phyloP scores from a whole-genome alignment of 2,113 vertebrate species.

The Sorex araneus region DNA sequence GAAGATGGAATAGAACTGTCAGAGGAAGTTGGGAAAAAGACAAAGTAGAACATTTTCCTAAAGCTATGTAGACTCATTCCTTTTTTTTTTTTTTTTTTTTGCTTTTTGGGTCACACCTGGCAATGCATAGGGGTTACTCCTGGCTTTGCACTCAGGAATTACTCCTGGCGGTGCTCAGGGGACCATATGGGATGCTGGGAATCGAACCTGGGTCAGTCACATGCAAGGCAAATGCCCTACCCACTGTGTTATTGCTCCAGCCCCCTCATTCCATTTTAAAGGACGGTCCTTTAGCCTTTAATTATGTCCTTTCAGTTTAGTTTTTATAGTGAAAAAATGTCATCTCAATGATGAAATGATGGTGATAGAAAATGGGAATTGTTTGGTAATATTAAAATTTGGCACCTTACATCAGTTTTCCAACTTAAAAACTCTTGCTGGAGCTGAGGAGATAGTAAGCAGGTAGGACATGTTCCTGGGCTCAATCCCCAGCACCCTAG shows the following conservation, averaged over 20 bases:
- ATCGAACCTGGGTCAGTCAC: too few species aligned
- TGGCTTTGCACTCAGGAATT: too few species aligned
- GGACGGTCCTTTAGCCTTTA: slow-evolving; percentile 31
- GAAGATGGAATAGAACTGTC: background rate
- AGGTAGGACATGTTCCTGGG: too few species aligned
- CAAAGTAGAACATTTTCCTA: background rate
- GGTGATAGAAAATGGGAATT: background rate
- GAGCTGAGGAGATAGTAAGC: too few species aligned
- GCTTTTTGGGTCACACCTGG: too few species aligned
- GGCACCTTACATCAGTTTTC: background rate
- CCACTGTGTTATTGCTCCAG: too few species aligned
- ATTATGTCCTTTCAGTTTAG: background rate
- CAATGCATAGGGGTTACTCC: too few species aligned
- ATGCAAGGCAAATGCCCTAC: too few species aligned
- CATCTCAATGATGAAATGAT: slow-evolving; percentile 35
- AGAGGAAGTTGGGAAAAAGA: slow-evolving; percentile 15
- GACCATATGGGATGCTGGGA: too few species aligned
- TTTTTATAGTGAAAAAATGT: slow-evolving; percentile 23
- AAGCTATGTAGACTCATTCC: background rate
- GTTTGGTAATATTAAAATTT: slow-evolving; percentile 45
- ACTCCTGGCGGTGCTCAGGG: too few species aligned
- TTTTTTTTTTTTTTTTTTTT: background rate
- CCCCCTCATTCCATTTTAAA: too few species aligned
- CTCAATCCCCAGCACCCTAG: too few species aligned
- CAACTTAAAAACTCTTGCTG: background rate